Evolutionary conservation across 2,113 vertebrate species (phyloP).

Genomic region (Ibidorhyncha struthersii): DNA sequence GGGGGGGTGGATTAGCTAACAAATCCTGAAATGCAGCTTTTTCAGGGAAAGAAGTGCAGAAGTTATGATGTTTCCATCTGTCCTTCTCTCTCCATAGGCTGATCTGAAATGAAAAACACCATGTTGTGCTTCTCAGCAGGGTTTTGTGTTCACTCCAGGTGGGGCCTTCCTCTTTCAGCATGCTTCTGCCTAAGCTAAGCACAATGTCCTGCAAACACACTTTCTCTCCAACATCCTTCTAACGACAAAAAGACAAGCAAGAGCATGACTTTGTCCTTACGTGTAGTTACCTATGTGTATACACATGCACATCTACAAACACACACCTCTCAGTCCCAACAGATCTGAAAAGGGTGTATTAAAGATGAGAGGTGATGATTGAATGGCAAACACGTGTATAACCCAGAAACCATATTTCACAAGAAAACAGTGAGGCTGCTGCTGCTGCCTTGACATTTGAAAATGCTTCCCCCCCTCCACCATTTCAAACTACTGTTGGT

Average conservation of each 20-base stretch:
- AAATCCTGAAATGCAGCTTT: neutral
- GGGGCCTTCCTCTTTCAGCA: neutral
- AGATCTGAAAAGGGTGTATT: neutral
- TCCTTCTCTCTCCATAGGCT: neutral
- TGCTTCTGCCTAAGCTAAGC: neutral
- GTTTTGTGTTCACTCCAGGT: neutral
- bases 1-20: neutral
- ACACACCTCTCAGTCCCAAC: neutral
- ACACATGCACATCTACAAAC: neutral
- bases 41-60: neutral
- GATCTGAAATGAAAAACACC: neutral
- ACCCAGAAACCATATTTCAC: neutral
- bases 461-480: slow-evolving; percentile 20
- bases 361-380: neutral
- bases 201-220: neutral
- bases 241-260: neutral
- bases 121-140: neutral
- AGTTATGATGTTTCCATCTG: neutral
- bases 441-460: slow-evolving; percentile 43
- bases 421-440: slow-evolving; percentile 33
- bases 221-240: neutral
- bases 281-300: accelerated
- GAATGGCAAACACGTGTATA: neutral
- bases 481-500: slow-evolving; percentile 43
- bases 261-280: neutral